A percentile compares a stretch with the other conserved stretches of the same genome.
phyloP scores from a whole-genome alignment of 2,888 invertebrate genomes.

The Nasonia oneida region DNA sequence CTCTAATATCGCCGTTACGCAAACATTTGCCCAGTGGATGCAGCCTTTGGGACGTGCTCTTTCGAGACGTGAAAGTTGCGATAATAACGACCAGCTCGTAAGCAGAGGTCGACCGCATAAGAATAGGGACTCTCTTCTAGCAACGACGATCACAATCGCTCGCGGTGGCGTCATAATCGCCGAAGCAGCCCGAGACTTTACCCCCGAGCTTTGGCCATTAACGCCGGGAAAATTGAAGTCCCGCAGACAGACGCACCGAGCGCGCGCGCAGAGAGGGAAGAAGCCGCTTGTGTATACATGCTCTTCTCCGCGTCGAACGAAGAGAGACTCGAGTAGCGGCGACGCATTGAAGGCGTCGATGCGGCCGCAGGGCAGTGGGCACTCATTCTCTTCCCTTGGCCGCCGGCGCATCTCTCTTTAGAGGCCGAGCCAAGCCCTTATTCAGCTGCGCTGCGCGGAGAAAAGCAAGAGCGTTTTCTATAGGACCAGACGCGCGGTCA shows the following conservation, averaged over 20 bases:
- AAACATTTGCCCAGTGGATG: too few relatives aligned
- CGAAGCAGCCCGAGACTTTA: slow-evolving; percentile 11
- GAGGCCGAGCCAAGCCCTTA: neutral
- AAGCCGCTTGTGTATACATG: neutral
- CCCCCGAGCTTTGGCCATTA: slow-evolving; percentile 21
- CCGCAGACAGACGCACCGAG: neutral
- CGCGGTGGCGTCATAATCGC: neutral
- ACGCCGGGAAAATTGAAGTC: slow-evolving; percentile 42
- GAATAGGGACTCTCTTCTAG: neutral
- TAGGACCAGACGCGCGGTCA: slow-evolving; percentile 74
- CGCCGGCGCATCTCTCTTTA: neutral
- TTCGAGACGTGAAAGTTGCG: too few relatives aligned
- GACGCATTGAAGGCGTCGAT: slow-evolving; percentile 30
- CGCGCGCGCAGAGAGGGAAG: neutral
- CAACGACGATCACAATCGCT: slow-evolving; percentile 34
- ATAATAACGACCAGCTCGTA: neutral
- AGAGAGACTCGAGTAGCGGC: neutral
- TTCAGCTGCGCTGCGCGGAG: slow-evolving; percentile 9
- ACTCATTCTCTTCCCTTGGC: neutral
- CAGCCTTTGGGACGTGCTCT: too few relatives aligned
- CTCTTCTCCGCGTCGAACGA: neutral
- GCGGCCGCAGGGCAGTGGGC: neutral
- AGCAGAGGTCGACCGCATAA: slow-evolving; percentile 1
- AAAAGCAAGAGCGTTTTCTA: slow-evolving; percentile 67
- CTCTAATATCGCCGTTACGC: too few relatives aligned